Conservation (phyloP, 2,797 vertebrate genomes). For the Lepus oiostolus region DNA sequence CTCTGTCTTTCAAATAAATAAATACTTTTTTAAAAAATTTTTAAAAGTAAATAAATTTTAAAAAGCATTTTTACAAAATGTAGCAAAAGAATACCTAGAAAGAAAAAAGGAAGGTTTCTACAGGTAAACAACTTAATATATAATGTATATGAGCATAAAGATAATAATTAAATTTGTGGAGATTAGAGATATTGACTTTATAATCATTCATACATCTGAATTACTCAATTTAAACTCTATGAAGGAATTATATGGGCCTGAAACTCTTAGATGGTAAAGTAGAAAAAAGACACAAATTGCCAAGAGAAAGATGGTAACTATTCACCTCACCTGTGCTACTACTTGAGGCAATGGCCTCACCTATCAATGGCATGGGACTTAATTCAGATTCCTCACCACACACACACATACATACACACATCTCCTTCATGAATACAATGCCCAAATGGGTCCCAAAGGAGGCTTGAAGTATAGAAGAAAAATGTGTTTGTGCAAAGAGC, state of each 20-base stretch:
- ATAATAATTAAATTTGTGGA: conserved; percentile 50
- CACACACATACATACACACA: not conserved
- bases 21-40: too few relatives aligned
- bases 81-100: conserved; percentile 40
- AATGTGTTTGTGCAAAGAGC: not conserved
- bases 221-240: not conserved
- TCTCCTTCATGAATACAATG: not conserved
- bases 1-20: too few relatives aligned
- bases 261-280: not conserved
- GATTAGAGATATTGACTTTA: conserved; percentile 8
- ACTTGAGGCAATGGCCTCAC: not conserved
- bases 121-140: conserved; percentile 40
- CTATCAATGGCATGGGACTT: not conserved
- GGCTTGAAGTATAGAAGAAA: not conserved
- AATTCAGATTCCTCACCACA: not conserved
- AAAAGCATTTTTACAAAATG: conserved; percentile 31
- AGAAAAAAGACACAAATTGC: not conserved
- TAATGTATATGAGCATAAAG: conserved; percentile 1
- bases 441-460: not conserved
- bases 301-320: not conserved
- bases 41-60: too few relatives aligned
- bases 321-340: not conserved
- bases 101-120: conserved; percentile 36
- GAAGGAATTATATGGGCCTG: not conserved
- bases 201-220: conserved; percentile 7